Evolutionary conservation across 23 tunicate genomes (phyloP).

Genomic region (Styela plicata): DNA sequence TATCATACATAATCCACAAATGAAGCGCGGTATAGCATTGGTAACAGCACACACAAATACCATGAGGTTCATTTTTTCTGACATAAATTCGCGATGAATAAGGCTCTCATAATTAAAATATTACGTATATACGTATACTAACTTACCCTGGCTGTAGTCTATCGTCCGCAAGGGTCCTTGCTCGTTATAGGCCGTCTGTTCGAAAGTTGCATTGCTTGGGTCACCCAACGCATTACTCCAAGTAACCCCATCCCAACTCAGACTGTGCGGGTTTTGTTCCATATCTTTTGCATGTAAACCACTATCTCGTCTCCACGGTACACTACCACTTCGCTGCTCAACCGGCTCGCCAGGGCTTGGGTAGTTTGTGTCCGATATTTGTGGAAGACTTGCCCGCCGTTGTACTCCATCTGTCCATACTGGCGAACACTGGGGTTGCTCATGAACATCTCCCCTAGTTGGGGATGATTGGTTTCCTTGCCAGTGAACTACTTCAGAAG

Average conservation of each 20-base stretch:
- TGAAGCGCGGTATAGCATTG: no score
- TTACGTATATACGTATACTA: no score
- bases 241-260: slow-evolving; percentile 24
- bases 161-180: neutral
- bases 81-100: no score
- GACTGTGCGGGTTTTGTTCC: slow-evolving; percentile 6
- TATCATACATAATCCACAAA: no score
- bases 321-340: slow-evolving; percentile 2
- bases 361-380: neutral
- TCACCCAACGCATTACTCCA: slow-evolving; percentile 1
- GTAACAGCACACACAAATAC: no score
- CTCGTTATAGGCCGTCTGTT: neutral
- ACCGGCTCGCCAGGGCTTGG: neutral
- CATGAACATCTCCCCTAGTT: neutral
- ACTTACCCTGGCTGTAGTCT: neutral
- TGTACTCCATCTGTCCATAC: neutral
- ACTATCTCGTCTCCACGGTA: slow-evolving; percentile 23
- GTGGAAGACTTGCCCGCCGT: slow-evolving; percentile 33
- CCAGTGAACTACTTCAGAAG: neutral
- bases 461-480: neutral
- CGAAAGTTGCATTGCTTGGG: neutral
- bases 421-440: neutral
- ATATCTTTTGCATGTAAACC: neutral
- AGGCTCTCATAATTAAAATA: no score
- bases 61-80: no score